phyloP scores from a whole-genome alignment of 2,797 vertebrate genomes.

The Acanthiza pusilla region DNA sequence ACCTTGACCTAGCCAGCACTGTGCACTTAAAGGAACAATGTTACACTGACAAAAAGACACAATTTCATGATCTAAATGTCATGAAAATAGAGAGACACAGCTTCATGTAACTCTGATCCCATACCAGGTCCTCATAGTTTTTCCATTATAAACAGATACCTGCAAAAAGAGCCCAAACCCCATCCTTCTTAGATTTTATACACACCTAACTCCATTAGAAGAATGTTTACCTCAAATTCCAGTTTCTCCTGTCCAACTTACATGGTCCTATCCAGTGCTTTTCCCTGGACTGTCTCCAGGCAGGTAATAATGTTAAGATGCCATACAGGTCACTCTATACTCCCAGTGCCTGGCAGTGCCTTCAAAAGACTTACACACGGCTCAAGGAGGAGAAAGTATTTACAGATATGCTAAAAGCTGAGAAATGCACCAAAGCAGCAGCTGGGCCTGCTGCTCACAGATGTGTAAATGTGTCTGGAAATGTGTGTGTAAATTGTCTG shows the following conservation, averaged over 20 bases:
- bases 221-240: neutral
- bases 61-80: neutral
- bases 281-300: neutral
- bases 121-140: neutral
- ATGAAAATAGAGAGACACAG: neutral
- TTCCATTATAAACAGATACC: neutral
- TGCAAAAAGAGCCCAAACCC: neutral
- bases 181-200: neutral
- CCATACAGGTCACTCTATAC: neutral
- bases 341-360: neutral
- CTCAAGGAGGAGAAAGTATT: neutral
- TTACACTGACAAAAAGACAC: neutral
- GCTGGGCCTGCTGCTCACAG: neutral
- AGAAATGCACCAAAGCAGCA: neutral
- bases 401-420: neutral
- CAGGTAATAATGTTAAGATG: accelerated
- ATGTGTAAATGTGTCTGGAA: neutral
- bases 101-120: neutral
- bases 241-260: neutral
- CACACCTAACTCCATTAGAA: neutral
- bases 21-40: neutral
- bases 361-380: neutral
- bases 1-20: neutral
- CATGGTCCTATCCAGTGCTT: neutral
- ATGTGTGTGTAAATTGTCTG: too few relatives aligned